phyloP scores from a whole-genome alignment of 2,113 vertebrate genomes.

The Heterocephalus glaber region DNA sequence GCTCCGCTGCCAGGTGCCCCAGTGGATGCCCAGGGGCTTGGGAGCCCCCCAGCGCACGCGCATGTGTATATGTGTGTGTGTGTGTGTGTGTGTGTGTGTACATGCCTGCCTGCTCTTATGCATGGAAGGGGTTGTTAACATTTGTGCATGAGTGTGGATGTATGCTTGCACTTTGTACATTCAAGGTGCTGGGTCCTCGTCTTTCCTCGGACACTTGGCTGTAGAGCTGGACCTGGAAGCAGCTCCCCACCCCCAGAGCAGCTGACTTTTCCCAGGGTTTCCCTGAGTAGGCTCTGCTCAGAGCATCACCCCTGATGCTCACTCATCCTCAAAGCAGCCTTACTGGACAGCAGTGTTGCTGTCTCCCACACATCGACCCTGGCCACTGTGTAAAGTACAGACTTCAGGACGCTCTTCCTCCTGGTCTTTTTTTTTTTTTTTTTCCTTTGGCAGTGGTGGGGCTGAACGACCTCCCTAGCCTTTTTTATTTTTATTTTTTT shows the following conservation, averaged over 20 bases:
- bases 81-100: fast-evolving
- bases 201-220: background rate
- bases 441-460: background rate
- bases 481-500: background rate
- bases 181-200: background rate
- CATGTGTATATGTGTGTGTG: too few relatives aligned
- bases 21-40: background rate
- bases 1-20: background rate
- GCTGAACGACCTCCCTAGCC: too few relatives aligned
- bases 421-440: too few relatives aligned
- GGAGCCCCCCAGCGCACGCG: too few relatives aligned
- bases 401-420: background rate
- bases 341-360: fast-evolving
- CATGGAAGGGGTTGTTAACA: background rate
- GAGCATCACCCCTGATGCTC: too few relatives aligned
- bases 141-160: too few relatives aligned
- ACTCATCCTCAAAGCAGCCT: fast-evolving
- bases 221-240: background rate
- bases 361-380: background rate
- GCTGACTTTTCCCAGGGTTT: background rate
- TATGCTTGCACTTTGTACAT: background rate
- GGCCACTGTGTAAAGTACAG: background rate
- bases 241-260: background rate
- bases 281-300: fast-evolving
- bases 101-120: background rate